These are phyloP conservation scores for Akabosia matsudoensis DNA, from an alignment of 1,140 invertebrate species.

Conservation along the genomic window DNA sequence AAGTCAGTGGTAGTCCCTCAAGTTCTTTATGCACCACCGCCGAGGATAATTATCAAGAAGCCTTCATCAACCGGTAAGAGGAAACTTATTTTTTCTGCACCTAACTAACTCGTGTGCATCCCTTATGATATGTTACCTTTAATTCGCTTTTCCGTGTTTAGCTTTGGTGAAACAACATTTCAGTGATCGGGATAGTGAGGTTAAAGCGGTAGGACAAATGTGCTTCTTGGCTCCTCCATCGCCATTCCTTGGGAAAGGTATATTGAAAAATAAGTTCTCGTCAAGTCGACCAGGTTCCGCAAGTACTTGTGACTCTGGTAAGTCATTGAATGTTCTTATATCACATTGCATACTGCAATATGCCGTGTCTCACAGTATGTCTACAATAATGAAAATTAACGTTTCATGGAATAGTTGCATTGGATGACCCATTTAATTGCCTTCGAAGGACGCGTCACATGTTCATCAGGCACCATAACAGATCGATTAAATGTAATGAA, in stretches of 20 bases:
- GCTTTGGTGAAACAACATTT: constrained; percentile 2
- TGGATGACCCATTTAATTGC: neutral
- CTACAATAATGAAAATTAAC: no score
- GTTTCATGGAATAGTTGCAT: no score
- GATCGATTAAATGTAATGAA: constrained; percentile 32
- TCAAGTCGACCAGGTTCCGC: neutral
- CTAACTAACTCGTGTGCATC: no score
- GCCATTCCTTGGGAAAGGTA: neutral
- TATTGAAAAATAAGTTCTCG: neutral
- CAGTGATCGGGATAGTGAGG: neutral
- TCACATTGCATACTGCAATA: neutral
- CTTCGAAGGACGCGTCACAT: constrained; percentile 31
- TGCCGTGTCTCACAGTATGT: no score
- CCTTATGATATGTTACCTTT: no score
- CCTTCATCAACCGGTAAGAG: neutral
- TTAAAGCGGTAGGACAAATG: constrained; percentile 13
- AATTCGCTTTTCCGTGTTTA: no score
- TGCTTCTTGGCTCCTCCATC: constrained; percentile 9
- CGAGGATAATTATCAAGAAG: neutral
- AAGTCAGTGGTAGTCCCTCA: neutral
- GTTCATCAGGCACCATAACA: constrained; percentile 31
- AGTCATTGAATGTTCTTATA: neutral
- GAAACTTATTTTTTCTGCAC: neutral
- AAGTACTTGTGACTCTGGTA: neutral
- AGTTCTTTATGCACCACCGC: neutral